These are phyloP conservation scores for Mylabris phalerata DNA, from an alignment of 1,140 invertebrate genomes.

Conservation along the genomic window DNA sequence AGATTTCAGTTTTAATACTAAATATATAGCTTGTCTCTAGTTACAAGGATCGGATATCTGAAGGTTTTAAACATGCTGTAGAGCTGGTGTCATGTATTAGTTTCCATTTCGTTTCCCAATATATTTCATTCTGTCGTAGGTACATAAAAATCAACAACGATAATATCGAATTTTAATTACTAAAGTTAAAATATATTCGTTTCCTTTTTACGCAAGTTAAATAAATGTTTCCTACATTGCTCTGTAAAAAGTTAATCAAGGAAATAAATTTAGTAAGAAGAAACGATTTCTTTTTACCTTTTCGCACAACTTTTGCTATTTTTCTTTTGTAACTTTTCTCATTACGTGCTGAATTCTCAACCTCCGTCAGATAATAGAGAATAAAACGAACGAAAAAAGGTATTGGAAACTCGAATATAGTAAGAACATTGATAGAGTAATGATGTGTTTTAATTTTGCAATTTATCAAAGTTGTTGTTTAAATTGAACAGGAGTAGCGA, in stretches of 20 bases:
- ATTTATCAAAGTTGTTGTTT: conserved; percentile 8
- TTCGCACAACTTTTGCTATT: conserved; percentile 26
- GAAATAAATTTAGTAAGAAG: conserved; percentile 27
- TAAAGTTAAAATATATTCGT: no score
- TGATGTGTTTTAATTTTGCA: conserved; percentile 11
- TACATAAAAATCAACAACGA: no score
- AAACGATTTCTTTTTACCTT: conserved; percentile 26
- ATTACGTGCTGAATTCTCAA: conserved; percentile 22
- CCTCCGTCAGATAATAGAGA: conserved; percentile 14
- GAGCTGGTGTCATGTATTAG: no score
- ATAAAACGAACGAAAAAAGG: conserved; percentile 1
- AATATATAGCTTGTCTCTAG: no score
- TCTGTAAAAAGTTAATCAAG: conserved; percentile 28
- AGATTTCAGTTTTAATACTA: no score
- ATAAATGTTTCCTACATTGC: conserved; percentile 24
- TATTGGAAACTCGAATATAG: no score
- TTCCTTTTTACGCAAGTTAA: conserved; percentile 7
- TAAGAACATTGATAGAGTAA: not conserved
- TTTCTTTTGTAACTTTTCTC: conserved; percentile 31
- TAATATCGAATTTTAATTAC: no score
- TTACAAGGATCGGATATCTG: no score
- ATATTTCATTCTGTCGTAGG: no score
- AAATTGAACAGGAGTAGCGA: conserved; percentile 9
- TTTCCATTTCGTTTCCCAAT: no score
- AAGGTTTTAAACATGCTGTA: no score